Evolutionary conservation across 2,888 invertebrate genomes (phyloP).

Genomic region (Diploptera punctata): DNA sequence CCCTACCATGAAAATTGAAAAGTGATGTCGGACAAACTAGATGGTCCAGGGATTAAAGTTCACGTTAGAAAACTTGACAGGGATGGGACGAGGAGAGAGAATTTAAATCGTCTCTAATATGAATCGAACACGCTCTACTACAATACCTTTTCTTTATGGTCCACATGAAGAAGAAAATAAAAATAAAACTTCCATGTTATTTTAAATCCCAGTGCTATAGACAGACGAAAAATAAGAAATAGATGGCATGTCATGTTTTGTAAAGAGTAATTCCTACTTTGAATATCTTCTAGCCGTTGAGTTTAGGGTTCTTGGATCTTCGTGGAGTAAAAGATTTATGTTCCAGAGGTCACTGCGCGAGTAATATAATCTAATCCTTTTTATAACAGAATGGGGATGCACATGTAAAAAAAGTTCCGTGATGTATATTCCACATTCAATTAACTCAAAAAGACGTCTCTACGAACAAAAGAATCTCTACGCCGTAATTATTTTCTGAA

Average conservation of each 20-base stretch:
- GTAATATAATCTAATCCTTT: neutral
- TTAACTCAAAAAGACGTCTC: too few relatives aligned
- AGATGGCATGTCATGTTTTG: neutral
- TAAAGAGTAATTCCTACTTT: neutral
- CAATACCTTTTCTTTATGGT: neutral
- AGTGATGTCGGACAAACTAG: neutral
- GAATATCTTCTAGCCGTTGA: neutral
- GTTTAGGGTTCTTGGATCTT: neutral
- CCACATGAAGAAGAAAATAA: neutral
- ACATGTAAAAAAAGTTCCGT: neutral
- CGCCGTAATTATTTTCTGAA: neutral
- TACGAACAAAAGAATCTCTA: neutral
- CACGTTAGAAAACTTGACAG: neutral
- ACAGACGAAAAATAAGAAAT: neutral
- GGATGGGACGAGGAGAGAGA: neutral
- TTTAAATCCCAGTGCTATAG: neutral
- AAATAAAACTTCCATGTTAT: neutral
- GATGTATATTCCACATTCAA: neutral
- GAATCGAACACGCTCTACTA: neutral
- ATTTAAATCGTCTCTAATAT: slow-evolving; percentile 2
- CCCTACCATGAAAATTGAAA: too few relatives aligned
- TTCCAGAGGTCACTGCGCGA: neutral
- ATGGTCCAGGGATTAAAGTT: slow-evolving; percentile 1
- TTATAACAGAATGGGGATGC: neutral
- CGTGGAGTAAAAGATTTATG: neutral